These are phyloP conservation scores for Idris sp. DNA, from an alignment of 1,140 invertebrate genomes.

Conservation along the genomic window DNA sequence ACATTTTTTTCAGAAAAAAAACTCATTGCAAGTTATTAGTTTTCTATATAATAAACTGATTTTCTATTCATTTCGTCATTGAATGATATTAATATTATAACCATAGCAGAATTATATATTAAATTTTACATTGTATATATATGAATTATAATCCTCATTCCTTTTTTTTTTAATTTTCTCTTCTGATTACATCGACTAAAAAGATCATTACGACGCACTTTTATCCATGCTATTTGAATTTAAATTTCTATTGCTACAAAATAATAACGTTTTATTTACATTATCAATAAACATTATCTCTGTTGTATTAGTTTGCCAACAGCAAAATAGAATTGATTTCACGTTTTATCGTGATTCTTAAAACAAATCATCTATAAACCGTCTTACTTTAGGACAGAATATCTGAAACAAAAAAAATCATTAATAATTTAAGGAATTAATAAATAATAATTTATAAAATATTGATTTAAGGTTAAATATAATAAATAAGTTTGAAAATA, in stretches of 20 bases:
- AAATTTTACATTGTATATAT: conserved; percentile 62
- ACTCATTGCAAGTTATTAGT: conserved; percentile 70
- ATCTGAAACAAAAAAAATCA: conserved; percentile 69
- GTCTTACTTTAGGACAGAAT: conserved; percentile 74
- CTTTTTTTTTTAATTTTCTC: conserved; percentile 61
- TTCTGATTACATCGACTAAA: conserved; percentile 60
- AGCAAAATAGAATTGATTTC: conserved; percentile 63
- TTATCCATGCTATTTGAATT: conserved; percentile 62
- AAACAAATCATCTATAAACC: conserved; percentile 61
- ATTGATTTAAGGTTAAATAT: no score
- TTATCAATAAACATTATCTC: conserved; percentile 68
- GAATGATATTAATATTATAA: conserved; percentile 67
- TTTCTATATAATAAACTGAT: conserved; percentile 69
- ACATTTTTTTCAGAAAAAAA: conserved; percentile 67
- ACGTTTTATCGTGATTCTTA: conserved; percentile 59
- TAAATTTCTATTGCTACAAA: conserved; percentile 65
- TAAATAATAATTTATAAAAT: no score
- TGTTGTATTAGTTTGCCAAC: conserved; percentile 58
- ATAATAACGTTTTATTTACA: conserved; percentile 72
- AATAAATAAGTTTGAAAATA: no score
- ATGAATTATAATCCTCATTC: conserved; percentile 66
- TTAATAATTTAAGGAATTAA: not conserved
- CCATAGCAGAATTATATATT: conserved; percentile 64
- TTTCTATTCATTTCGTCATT: conserved; percentile 65
- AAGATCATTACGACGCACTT: conserved; percentile 50